Evolutionary conservation across 2,113 vertebrate genomes (phyloP).

Genomic region (Cebus imitator): DNA sequence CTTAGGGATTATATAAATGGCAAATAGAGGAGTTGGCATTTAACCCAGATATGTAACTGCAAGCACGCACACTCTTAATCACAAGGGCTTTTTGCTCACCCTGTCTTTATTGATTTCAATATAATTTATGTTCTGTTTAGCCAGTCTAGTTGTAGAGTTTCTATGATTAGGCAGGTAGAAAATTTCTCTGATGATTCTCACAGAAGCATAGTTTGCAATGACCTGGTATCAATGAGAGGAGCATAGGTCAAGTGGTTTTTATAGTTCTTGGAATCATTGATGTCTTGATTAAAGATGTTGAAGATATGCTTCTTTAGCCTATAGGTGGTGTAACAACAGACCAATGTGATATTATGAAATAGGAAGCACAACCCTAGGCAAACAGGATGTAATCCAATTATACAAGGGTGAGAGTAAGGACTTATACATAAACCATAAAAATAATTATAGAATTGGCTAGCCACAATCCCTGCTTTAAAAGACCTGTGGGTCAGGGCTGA

Average conservation of each 20-base stretch:
- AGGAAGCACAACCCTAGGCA: background rate
- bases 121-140: background rate
- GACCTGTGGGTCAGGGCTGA: background rate
- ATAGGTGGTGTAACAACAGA: background rate
- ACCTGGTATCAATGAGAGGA: background rate
- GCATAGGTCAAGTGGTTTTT: background rate
- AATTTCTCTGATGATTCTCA: background rate
- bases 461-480: background rate
- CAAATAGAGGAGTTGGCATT: background rate
- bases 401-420: background rate
- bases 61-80: background rate
- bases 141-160: background rate
- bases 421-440: background rate
- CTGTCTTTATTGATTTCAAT: background rate
- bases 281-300: background rate
- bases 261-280: background rate
- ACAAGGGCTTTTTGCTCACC: background rate
- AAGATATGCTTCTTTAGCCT: background rate
- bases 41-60: background rate
- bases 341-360: background rate
- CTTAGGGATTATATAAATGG: background rate
- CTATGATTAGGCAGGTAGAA: background rate
- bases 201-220: background rate
- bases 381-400: slow-evolving; percentile 14
- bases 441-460: background rate